These are phyloP conservation scores for Scolopax rusticola DNA, from an alignment of 2,797 vertebrate genomes.

Conservation along the genomic window DNA sequence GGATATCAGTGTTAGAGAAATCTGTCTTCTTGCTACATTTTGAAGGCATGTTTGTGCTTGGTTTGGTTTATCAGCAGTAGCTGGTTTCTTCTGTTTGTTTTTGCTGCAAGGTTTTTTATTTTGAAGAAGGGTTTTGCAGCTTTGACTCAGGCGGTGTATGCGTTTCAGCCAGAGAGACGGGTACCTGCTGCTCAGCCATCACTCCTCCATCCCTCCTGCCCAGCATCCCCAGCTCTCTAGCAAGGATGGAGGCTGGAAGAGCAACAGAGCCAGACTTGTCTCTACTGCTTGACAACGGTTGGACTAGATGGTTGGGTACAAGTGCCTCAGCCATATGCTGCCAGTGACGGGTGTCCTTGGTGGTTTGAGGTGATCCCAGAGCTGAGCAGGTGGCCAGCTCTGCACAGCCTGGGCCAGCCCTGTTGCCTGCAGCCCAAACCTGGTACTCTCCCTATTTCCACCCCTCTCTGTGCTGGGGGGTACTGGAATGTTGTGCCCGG, in stretches of 20 bases:
- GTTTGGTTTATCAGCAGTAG: not conserved
- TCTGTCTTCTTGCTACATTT: not conserved
- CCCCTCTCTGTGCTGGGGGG: no score
- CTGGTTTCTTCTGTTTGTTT: not conserved
- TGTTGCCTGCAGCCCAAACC: not conserved
- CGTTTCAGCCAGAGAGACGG: not conserved
- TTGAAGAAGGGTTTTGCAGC: not conserved
- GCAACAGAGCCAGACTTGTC: not conserved
- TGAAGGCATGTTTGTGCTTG: not conserved
- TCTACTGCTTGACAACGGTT: not conserved
- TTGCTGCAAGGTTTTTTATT: not conserved
- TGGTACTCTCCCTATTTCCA: not conserved
- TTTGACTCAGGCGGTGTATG: not conserved
- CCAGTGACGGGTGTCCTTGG: not conserved
- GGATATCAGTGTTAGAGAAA: not conserved
- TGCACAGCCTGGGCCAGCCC: not conserved
- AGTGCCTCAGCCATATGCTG: fast-evolving
- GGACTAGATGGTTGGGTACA: no score
- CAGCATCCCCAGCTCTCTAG: not conserved
- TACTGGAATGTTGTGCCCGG: not conserved
- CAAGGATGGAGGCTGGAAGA: not conserved
- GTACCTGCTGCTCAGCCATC: not conserved
- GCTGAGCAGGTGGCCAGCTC: not conserved
- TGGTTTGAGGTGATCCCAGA: fast-evolving
- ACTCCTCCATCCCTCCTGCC: not conserved